Percentiles rank a stretch among this genome's conserved stretches.
Conservation (phyloP, 2,113 vertebrate species). For the Tachysurus fulvidraco region DNA sequence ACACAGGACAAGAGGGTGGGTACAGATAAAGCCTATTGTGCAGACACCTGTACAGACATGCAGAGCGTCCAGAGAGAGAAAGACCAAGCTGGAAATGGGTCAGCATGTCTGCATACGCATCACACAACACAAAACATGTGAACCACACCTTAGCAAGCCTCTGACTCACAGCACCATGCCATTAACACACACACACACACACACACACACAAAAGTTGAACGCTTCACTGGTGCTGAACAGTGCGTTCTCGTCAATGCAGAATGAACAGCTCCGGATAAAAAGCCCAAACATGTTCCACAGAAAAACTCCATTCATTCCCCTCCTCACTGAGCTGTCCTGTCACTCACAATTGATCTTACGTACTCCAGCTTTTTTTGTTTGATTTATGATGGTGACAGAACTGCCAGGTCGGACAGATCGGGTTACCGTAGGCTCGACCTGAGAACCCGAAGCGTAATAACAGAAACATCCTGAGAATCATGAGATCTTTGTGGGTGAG, state of each 20-base stretch:
- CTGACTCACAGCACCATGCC: conserved; percentile 13
- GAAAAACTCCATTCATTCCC: not conserved
- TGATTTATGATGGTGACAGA: not conserved
- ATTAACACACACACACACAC: not conserved
- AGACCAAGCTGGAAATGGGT: conserved; percentile 23
- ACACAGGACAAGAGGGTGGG: conserved; percentile 35
- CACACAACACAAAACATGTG: conserved; percentile 30
- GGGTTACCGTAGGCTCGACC: conserved; percentile 8
- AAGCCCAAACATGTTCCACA: conserved; percentile 2
- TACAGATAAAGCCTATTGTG: conserved; percentile 48
- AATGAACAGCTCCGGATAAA: conserved; percentile 8
- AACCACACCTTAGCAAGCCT: conserved; percentile 31
- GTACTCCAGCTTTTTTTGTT: not conserved
- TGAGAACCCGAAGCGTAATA: conserved; percentile 23
- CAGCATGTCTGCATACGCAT: conserved; percentile 35
- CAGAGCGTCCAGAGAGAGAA: conserved; percentile 21
- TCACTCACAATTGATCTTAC: not conserved
- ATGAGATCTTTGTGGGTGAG: conserved; percentile 29
- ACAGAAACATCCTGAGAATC: conserved; percentile 19
- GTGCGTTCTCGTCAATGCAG: not conserved
- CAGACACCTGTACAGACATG: conserved; percentile 56
- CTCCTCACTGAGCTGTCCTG: no score
- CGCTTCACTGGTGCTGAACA: conserved; percentile 1
- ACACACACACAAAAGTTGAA: conserved; percentile 3
- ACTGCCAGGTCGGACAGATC: conserved; percentile 26